These are phyloP conservation scores for Brachylomia viminalis DNA, from an alignment of 2,888 invertebrate genomes.

Conservation along the genomic window DNA sequence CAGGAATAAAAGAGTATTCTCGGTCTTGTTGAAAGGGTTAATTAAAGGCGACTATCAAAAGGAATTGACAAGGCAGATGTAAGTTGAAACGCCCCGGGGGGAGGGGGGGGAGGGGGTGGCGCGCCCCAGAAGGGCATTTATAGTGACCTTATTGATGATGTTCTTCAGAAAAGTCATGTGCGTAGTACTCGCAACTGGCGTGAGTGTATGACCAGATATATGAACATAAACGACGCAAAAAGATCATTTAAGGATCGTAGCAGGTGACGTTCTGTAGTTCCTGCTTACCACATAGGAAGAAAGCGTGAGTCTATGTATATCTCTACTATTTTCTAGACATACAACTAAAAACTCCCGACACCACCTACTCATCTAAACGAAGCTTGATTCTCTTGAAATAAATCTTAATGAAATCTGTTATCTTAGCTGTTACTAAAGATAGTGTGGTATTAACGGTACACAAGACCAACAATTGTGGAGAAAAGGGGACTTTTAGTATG, in stretches of 20 bases:
- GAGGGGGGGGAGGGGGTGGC: no score
- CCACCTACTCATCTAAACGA: slow-evolving; percentile 7
- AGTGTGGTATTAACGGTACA: slow-evolving; percentile 4
- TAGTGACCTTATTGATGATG: neutral
- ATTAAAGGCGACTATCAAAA: neutral
- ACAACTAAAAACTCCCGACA: neutral
- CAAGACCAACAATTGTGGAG: neutral
- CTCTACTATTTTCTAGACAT: neutral
- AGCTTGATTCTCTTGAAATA: neutral
- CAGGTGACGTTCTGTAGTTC: neutral
- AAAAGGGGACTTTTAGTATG: neutral
- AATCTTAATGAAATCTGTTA: slow-evolving; percentile 53
- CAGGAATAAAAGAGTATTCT: neutral
- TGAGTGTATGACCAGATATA: neutral
- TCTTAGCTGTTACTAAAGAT: slow-evolving; percentile 12
- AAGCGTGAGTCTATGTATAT: neutral
- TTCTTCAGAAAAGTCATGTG: neutral
- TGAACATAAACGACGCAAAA: neutral
- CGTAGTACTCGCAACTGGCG: neutral
- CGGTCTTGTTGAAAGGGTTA: neutral
- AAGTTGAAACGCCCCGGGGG: neutral
- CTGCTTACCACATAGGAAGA: neutral
- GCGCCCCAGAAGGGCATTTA: neutral
- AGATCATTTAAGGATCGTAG: neutral
- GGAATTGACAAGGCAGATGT: neutral